Evolutionary conservation across 92 coral and sea anemone species (phyloP), one percentile per base, ranked within the genome.

Genomic region (Montipora capitata): DNA sequence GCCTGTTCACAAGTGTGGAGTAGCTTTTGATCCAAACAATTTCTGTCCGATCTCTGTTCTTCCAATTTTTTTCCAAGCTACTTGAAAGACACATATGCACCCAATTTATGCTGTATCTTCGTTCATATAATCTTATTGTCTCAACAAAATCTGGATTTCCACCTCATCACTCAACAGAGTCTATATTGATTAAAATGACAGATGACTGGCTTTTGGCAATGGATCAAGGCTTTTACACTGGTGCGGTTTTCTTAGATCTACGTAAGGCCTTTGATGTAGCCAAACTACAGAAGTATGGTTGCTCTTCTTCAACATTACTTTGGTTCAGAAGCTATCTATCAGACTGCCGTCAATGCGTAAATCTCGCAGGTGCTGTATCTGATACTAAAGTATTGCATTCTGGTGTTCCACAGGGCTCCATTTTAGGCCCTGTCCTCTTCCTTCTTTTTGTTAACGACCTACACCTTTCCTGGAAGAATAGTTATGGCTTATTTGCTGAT

Each of bases 11-110:
- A 87, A 87, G 43, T 54, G 70, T 59, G 88, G 88, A 6, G 67
- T 77, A 27, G 57, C 42, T 3, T 72, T 86, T 43, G 91, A 86
- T 70, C 90, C 81, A 6, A 85, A 78, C 80, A 90, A 85, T 68
- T 85, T 77, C 14, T 62, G 74, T 18, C 86, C 94, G 39, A 91
- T 87, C 64, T 68, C 84, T 8, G 85, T 91, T 40, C 18, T 74
- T 14, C 94, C 87, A 57, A 62, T 79, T 79, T 27, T 59, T 91
- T 51, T 86, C 85, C 2, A 79, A 86, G 72, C 75, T 91, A 9
- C 61, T 91, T 15, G 93, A 83, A 75, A 89, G 74, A 77, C 80
- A 83, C 43, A n/a, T 89, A 51, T 71, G 64, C 51, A 79, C 41
- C 38, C 74, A 79, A 10, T 18, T 68, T 79, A 65, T 66, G 84